Percentiles rank a stretch among this genome's conserved stretches.
These are phyloP conservation scores for Sebastolobus altivelis DNA, from an alignment of 2,797 vertebrate species.

Conservation along the genomic window DNA sequence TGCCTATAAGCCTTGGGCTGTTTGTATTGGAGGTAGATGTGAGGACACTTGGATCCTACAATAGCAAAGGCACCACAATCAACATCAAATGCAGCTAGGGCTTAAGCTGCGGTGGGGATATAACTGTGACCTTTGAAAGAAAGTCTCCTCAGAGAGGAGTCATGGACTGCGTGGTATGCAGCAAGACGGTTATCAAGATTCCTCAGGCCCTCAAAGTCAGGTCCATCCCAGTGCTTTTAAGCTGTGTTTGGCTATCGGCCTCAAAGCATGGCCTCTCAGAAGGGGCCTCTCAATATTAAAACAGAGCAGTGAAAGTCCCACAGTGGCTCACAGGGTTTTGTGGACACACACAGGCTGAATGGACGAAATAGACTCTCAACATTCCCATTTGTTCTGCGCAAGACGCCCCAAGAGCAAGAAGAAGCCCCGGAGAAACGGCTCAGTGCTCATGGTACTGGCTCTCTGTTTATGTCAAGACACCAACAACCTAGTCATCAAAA, in stretches of 20 bases:
- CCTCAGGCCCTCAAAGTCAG: constrained; percentile 59
- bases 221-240: constrained; percentile 58
- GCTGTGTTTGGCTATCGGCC: constrained; percentile 66
- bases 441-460: not conserved
- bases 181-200: constrained; percentile 59
- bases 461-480: constrained; percentile 29
- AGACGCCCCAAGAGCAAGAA: constrained; percentile 14
- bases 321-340: constrained; percentile 51
- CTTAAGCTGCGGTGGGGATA: constrained; percentile 17
- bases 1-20: not conserved
- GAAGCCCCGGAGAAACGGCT: constrained; percentile 20
- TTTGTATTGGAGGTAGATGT: constrained; percentile 8
- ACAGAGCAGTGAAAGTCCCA: constrained; percentile 55
- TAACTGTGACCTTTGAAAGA: constrained; percentile 52
- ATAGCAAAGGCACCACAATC: constrained; percentile 47
- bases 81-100: constrained; percentile 47
- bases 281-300: constrained; percentile 66
- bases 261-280: constrained; percentile 53
- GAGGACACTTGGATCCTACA: constrained; percentile 34
- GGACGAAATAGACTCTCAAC: constrained; percentile 43
- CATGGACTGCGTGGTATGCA: constrained; percentile 56
- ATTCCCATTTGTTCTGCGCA: constrained; percentile 42
- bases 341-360: constrained; percentile 53
- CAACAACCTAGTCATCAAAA: constrained; percentile 13
- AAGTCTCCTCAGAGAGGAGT: constrained; percentile 57